Evolutionary conservation across 2,113 vertebrate species (phyloP).

Genomic region (Rutilus rutilus): DNA sequence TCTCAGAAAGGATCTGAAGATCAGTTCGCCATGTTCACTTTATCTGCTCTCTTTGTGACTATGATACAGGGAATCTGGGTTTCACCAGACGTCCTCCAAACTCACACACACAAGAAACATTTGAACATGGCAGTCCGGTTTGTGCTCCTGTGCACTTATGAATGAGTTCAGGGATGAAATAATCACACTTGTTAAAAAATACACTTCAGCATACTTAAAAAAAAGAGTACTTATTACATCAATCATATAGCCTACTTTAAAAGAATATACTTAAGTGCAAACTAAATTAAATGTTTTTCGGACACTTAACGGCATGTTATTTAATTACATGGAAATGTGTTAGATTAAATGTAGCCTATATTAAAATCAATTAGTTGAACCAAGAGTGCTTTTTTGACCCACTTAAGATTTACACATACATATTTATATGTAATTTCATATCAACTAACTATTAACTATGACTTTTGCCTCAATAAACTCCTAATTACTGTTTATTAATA

Average conservation of each 20-base stretch:
- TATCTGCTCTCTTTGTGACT: conserved; percentile 49
- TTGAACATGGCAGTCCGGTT: background rate
- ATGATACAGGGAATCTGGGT: background rate
- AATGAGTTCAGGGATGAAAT: background rate
- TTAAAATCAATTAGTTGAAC: background rate
- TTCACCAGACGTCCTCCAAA: conserved; percentile 3
- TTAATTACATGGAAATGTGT: background rate
- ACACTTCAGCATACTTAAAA: background rate
- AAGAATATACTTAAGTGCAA: background rate
- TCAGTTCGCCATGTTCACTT: conserved; percentile 57
- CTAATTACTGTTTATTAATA: no score
- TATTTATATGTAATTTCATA: background rate
- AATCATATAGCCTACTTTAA: background rate
- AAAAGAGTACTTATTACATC: background rate
- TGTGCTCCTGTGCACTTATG: background rate
- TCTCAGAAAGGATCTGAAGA: conserved; percentile 42
- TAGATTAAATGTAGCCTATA: background rate
- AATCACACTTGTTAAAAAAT: background rate
- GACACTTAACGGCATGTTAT: background rate
- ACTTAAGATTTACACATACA: background rate
- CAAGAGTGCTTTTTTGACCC: background rate
- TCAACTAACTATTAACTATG: no score
- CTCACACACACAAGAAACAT: background rate
- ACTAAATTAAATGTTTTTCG: background rate
- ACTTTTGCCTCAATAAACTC: no score